phyloP scores from a whole-genome alignment of 2,888 invertebrate species.

The Nomada goodeniana region DNA sequence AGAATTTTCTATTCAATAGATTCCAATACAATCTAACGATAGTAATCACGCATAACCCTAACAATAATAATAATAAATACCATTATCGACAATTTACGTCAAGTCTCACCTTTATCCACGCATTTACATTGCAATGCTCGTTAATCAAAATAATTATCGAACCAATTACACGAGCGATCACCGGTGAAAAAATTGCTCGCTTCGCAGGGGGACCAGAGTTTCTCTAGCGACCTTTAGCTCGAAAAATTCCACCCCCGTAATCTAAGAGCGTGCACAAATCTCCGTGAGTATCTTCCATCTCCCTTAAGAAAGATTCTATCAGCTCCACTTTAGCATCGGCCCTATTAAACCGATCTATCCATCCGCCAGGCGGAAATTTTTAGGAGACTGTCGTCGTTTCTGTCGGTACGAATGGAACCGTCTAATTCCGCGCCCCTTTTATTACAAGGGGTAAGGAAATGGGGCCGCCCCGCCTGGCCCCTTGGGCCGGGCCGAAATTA shows the following conservation, averaged over 20 bases:
- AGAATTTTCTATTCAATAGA: too few species aligned
- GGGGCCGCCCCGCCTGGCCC: not conserved
- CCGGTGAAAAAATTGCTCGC: too few species aligned
- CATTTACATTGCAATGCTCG: too few species aligned
- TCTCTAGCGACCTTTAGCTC: not conserved
- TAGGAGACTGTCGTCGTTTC: not conserved
- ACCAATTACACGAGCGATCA: too few species aligned
- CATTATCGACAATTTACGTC: too few species aligned
- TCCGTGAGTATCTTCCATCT: not conserved
- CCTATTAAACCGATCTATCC: not conserved
- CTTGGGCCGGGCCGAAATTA: slow-evolving; percentile 15
- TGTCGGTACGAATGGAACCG: not conserved
- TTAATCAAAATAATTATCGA: too few species aligned
- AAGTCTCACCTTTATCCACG: too few species aligned
- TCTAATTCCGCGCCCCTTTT: slow-evolving; percentile 16
- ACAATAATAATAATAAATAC: too few species aligned
- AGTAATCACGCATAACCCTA: too few species aligned
- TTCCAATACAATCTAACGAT: too few species aligned
- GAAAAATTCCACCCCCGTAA: not conserved
- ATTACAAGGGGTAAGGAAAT: slow-evolving; percentile 13
- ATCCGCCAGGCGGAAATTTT: not conserved
- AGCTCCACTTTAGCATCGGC: not conserved
- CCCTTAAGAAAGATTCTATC: not conserved
- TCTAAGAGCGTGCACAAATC: not conserved
- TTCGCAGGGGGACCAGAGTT: too few species aligned